A percentile compares a stretch with the other conserved stretches of the same genome.
phyloP scores from a whole-genome alignment of 30 jellyfish, hydroid and myxozoan species.

The Aurelia aurita complex sp. Pacific region DNA sequence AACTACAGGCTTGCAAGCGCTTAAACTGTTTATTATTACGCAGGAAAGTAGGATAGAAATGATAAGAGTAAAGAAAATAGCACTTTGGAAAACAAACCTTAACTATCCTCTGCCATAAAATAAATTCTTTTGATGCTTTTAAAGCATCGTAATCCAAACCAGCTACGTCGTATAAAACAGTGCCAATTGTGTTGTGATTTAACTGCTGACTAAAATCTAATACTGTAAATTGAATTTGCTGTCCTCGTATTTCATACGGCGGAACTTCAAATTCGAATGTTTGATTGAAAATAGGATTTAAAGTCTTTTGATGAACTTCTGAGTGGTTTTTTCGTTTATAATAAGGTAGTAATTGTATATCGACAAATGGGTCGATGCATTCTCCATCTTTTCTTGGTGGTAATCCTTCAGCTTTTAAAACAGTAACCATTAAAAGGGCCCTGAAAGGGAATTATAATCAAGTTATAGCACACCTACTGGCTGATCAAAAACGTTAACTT shows the following conservation, averaged over 20 bases:
- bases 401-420: constrained; percentile 91
- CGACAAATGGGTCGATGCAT: constrained; percentile 97
- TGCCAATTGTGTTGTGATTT: constrained; percentile 93
- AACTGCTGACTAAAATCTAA: constrained; percentile 95
- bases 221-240: constrained; percentile 89
- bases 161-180: constrained; percentile 72
- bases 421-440: constrained; percentile 74
- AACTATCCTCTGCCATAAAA: constrained; percentile 94
- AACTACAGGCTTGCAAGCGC: too few relatives aligned
- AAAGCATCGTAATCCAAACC: constrained; percentile 88
- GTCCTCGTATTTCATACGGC: constrained; percentile 95
- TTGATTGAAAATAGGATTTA: constrained; percentile 92
- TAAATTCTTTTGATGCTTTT: constrained; percentile 93
- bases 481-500: too few relatives aligned
- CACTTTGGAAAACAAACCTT: constrained; percentile 42
- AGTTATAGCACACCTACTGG: too few relatives aligned
- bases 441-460: constrained; percentile 20
- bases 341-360: constrained; percentile 82
- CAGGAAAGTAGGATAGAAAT: background rate
- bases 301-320: constrained; percentile 98
- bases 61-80: background rate
- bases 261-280: constrained; percentile 96
- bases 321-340: constrained; percentile 96
- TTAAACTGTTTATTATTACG: too few relatives aligned
- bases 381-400: constrained; percentile 95